phyloP scores from a whole-genome alignment of 2,113 vertebrate species.

The Nothobranchius kuhntae region DNA sequence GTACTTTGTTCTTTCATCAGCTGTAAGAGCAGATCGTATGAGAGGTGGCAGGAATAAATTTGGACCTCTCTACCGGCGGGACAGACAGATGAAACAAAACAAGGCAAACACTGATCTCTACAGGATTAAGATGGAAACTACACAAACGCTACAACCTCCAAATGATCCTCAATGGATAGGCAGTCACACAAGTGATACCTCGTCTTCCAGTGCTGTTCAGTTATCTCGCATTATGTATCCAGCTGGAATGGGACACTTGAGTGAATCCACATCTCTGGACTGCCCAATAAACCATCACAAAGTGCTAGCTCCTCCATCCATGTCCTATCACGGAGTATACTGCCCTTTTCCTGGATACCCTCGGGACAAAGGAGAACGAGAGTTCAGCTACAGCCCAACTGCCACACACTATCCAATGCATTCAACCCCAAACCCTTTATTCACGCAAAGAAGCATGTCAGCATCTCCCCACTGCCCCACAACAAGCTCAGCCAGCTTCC shows the following conservation, averaged over 20 bases:
- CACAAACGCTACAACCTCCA: slow-evolving; percentile 45
- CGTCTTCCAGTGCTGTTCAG: slow-evolving; percentile 57
- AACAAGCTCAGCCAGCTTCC: slow-evolving; percentile 30
- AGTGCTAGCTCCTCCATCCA: slow-evolving; percentile 40
- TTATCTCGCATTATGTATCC: slow-evolving; percentile 53
- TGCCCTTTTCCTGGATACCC: slow-evolving; percentile 44
- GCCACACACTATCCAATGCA: slow-evolving; percentile 23
- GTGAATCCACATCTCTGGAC: slow-evolving; percentile 55
- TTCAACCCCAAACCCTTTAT: slow-evolving; percentile 21
- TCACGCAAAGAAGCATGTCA: slow-evolving; percentile 36
- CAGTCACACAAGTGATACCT: slow-evolving; percentile 28
- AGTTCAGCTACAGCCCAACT: slow-evolving; percentile 43
- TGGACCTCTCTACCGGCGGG: slow-evolving; percentile 78
- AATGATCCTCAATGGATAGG: slow-evolving; percentile 54
- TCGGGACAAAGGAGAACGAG: slow-evolving; percentile 59
- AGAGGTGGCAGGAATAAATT: slow-evolving; percentile 84
- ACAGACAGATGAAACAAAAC: slow-evolving; percentile 81
- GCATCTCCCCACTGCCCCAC: slow-evolving; percentile 38
- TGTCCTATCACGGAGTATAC: slow-evolving; percentile 60
- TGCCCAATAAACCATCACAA: slow-evolving; percentile 51
- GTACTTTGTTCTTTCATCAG: slow-evolving; percentile 58
- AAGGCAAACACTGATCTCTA: slow-evolving; percentile 55
- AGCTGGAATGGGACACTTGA: slow-evolving; percentile 41
- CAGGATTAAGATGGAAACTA: slow-evolving; percentile 72
- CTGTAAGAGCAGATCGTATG: slow-evolving; percentile 82